Evolutionary conservation across 2,888 invertebrate species (phyloP), one percentile per base, ranked within the genome.

Genomic region (Trichopria drosophilae): DNA sequence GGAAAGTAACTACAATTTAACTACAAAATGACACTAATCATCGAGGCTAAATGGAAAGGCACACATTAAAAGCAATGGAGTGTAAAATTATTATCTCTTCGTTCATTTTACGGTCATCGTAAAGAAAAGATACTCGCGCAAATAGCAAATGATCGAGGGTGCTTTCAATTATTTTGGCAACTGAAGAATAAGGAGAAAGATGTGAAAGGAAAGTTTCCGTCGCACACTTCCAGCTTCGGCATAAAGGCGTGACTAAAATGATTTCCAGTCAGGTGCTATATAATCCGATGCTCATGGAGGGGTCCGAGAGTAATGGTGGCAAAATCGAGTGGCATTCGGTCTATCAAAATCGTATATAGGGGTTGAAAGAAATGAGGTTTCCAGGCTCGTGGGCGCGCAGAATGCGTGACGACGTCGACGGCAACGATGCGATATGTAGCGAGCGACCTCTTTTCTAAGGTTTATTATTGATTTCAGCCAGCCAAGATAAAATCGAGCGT

Each of bases 401-500:
- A 51, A 48, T 47, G 44, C 51, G 41, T 47, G 46, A 49, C 48
- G 41, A 43, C 22, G 39, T 24, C 40, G 26, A 9, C 24, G 15
- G 12, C 23, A 22, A 47, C 32, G 18, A 24, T n/a, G 10, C 23
- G 36, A 41, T 35, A 42, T 39, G 29, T 39, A 51, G 39, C 47
- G 40, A 35, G 44, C 45, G 46, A 52, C 55, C 52, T 50, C 46
- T 36, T 55, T 55, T 31, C 44, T 35, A 29, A 47, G 42, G 40
- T 42, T 29, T 24, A 43, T 54, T 50, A 58, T 58, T 49, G 58
- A 58, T 56, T 50, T 48, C 46, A 31, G 22, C 5, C 29, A 23
- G 15, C 13, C 6, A 23, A 28, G 61, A 64, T 62, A 62, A 56
- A 57, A 65, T 63, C 63, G 58, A 52, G 48, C 29, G 51, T 60